Base-by-base conservation (phyloP, 2,888 invertebrate genomes). In the Quadroppia sp. region DNA sequence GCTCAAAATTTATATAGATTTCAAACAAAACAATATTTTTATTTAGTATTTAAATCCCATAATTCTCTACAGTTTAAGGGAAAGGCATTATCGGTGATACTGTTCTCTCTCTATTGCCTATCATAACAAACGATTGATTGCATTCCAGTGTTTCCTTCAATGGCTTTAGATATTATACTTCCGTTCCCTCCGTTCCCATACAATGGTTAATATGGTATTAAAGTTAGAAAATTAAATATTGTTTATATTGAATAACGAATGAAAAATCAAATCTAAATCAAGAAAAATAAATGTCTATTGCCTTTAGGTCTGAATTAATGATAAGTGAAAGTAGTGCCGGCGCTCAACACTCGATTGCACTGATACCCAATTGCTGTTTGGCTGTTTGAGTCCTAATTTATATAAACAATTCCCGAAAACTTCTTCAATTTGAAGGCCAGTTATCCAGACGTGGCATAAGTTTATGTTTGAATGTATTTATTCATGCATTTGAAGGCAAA, bases 101-200 rank as follows among this genome's bases (percentile, higher is more conserved):
- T 15, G 45, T 15, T 15, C 45, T 17, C 45, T 45, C 17, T 45
- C 45, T 17, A 59, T 13, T 36, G 6, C 36, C n/a, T 64, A 36
- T 64, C 17, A 64, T 64, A 36, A 64, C 64, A 64, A 64, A 4
- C 36, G 64, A 64, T 13, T 64, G 64, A 64, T 59, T 30, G 59
- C 59, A 30, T 59, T 30, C 23, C 20, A 28, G 13, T 36, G 64
- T 64, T 64, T 64, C 64, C 64, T 64, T 28, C 56, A 30, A 20
- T 59, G 7, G n/a, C 3, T 59, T 32, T 28, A 6, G 13, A 30
- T 59, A 30, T 59, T 13, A 13, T 59, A 59, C 30, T 59, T 59
- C 59, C 25, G 30, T 30, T 59, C 15, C 28, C 9, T 11, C 23
- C 48, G 20, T 48, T n/a, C 17, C 48, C 48, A 4, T 25, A 53